Evolutionary conservation across 2,113 vertebrate genomes (phyloP), one percentile per base, ranked within the genome.

Genomic region (Speoplatyrhinus poulsoni): DNA sequence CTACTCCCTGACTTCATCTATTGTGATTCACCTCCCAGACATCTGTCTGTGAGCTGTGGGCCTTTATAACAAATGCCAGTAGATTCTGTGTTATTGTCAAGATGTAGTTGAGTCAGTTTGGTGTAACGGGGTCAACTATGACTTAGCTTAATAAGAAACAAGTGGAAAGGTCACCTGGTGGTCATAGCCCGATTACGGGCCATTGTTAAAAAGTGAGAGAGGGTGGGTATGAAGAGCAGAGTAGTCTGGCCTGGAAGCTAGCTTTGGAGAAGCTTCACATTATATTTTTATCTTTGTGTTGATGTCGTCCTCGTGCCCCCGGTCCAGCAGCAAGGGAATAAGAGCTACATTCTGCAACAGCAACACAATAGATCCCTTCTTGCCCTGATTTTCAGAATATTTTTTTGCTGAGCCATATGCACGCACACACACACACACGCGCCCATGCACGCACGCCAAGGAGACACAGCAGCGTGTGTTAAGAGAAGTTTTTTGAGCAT

Each of bases 251-350:
- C 82, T 85, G 67, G 68, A 74, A 85, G 76, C 81, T 74, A 73
- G 82, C 83, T 84, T 76, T 85, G 80, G 78, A 79, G 75, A 87
- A 82, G 88, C 86, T 82, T 89, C 79, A 84, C 86, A 85, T 88
- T 86, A 82, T 85, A 88, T 87, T 88, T 86, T 84, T 84, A 80
- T 77, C 87, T 89, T 91, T 90, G 90, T 90, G 87, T 86, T 87
- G 84, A 85, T 87, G 88, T 90, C 85, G 84, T 65, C 82, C 79
- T 69, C 67, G 60, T 81, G 82, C 83, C 84, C 89, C 77, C 69
- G 16, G 72, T 85, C 69, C 71, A 70, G 80, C 83, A 85, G 83
- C 83, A 65, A 67, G 76, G 82, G 83, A 87, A 88, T 83, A 85
- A 88, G 81, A 80, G 88, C 82, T 55, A 79, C 88, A 85, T 87